Conservation (phyloP, 2,797 vertebrate species). For the Leuciscus waleckii region DNA sequence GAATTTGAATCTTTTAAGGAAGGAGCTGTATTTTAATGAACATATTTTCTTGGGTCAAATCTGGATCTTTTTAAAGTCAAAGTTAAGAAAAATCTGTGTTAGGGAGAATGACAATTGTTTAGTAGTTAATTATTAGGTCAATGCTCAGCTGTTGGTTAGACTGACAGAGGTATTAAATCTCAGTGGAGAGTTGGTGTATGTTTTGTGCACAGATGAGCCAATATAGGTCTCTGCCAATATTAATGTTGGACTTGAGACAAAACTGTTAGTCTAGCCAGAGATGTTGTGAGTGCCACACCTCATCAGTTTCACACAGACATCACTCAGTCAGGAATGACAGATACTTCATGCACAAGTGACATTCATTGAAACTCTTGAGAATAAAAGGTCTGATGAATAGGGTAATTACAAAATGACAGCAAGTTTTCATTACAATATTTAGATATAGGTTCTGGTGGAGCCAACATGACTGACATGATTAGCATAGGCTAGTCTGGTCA, state of each 20-base stretch:
- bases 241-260: slow-evolving; percentile 40
- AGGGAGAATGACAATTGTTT: background rate
- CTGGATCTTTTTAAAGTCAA: slow-evolving; percentile 3
- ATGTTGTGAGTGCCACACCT: slow-evolving; percentile 46
- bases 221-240: slow-evolving; percentile 53
- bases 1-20: slow-evolving; percentile 43
- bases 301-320: slow-evolving; percentile 23
- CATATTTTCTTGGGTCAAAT: slow-evolving; percentile 6
- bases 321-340: slow-evolving; percentile 8
- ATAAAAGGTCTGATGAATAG: background rate
- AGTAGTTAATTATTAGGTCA: background rate
- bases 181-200: background rate
- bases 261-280: slow-evolving; percentile 1
- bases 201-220: slow-evolving; percentile 29
- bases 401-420: background rate
- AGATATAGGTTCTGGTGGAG: background rate
- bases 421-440: background rate
- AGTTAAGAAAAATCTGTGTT: background rate
- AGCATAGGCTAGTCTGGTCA: background rate
- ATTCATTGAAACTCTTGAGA: background rate
- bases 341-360: slow-evolving; percentile 7
- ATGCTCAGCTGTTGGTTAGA: background rate
- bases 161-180: background rate
- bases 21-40: slow-evolving; percentile 19
- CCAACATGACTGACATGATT: background rate